Evolutionary conservation across 2,888 invertebrate genomes (phyloP).

Genomic region (Lycocerus yunnanus): DNA sequence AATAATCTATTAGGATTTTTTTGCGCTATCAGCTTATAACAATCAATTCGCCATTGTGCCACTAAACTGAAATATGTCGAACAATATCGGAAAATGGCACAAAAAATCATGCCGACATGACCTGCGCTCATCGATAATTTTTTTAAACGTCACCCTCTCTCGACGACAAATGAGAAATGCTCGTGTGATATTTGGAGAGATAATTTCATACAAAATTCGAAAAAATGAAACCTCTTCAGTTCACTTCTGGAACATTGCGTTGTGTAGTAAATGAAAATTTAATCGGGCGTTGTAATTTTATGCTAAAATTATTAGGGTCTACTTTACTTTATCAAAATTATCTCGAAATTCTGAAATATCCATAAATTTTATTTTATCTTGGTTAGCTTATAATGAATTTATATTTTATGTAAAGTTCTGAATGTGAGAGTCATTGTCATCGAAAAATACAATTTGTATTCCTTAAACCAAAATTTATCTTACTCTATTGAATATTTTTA

Average conservation of each 20-base stretch:
- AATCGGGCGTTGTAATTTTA: slow-evolving; percentile 4
- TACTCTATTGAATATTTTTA: background rate
- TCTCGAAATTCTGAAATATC: background rate
- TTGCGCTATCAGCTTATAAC: background rate
- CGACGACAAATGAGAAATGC: background rate
- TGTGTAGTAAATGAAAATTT: background rate
- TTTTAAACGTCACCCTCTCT: background rate
- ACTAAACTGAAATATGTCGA: background rate
- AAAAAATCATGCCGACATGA: background rate
- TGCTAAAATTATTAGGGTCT: slow-evolving; percentile 3
- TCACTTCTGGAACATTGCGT: background rate
- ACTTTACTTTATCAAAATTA: background rate
- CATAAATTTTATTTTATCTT: background rate
- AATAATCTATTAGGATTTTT: background rate
- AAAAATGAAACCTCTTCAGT: background rate
- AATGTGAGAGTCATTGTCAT: background rate
- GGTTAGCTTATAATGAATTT: background rate
- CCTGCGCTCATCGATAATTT: background rate
- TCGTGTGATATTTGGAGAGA: background rate
- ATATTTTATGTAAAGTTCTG: background rate
- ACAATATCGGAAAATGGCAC: background rate
- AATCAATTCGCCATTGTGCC: background rate
- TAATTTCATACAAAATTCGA: background rate
- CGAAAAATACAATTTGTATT: background rate
- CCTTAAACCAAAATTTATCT: background rate